phyloP scores from a whole-genome alignment of 2,113 vertebrate genomes.

The Pyxicephalus adspersus region DNA sequence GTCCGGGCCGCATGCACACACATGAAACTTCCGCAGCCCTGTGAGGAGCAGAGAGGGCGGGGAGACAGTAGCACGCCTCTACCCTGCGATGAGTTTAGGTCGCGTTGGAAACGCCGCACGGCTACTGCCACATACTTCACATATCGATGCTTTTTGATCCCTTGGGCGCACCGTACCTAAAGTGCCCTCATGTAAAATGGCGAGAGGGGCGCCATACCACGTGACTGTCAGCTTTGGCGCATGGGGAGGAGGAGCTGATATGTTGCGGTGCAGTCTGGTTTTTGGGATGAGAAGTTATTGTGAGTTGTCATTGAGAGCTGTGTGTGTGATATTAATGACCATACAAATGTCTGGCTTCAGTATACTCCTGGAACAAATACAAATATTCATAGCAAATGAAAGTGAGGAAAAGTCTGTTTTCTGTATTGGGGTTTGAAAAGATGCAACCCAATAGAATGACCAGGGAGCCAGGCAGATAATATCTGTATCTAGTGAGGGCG shows the following conservation, averaged over 20 bases:
- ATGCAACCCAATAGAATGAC: no score
- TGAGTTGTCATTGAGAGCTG: no score
- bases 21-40: conserved; percentile 21
- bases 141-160: background rate
- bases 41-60: background rate
- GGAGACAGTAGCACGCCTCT: conserved; percentile 12
- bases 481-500: no score
- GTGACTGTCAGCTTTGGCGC: background rate
- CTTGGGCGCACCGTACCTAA: background rate
- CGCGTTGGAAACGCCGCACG: conserved; percentile 14
- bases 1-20: background rate
- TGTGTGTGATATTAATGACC: no score
- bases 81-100: background rate
- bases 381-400: no score
- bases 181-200: conserved; percentile 25
- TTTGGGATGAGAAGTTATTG: no score
- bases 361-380: no score
- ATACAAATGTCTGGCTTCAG: no score
- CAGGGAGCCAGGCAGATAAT: no score
- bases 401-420: no score
- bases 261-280: no score
- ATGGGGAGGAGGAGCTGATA: background rate
- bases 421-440: no score
- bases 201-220: background rate
- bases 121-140: background rate